Conservation (phyloP, 2,888 invertebrate genomes). For the Tetragonisca angustula region DNA sequence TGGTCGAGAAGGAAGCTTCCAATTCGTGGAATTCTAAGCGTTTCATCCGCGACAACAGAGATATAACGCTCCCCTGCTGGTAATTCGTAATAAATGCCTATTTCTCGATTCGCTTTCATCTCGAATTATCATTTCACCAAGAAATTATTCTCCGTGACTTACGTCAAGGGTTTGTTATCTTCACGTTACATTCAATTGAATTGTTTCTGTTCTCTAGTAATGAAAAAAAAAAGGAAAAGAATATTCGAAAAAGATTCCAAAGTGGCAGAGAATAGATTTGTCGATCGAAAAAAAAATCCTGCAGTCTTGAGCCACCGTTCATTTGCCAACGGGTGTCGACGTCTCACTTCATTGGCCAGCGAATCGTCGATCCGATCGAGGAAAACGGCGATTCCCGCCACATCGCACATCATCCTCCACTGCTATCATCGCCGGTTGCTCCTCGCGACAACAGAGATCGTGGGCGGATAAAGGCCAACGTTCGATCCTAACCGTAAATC, state of each 20-base stretch:
- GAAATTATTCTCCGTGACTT: no score
- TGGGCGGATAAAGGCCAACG: slow-evolving; percentile 30
- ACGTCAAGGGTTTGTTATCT: no score
- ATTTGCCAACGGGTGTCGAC: slow-evolving; percentile 36
- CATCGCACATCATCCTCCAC: slow-evolving; percentile 33
- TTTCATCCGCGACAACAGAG: background rate
- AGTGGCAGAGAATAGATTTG: no score
- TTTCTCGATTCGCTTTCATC: no score
- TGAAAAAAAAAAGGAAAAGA: no score
- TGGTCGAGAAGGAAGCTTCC: slow-evolving; percentile 16
- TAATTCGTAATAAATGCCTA: no score
- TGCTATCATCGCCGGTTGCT: slow-evolving; percentile 16
- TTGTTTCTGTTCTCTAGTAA: no score
- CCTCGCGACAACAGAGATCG: slow-evolving; percentile 20
- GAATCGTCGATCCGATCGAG: slow-evolving; percentile 18
- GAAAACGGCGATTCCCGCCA: slow-evolving; percentile 21
- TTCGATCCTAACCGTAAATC: slow-evolving; percentile 7
- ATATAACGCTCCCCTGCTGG: no score
- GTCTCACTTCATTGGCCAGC: slow-evolving; percentile 23
- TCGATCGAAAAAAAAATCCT: background rate
- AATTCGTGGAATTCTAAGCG: slow-evolving; percentile 40
- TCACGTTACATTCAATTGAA: no score
- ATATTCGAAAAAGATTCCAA: no score
- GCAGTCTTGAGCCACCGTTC: slow-evolving; percentile 1
- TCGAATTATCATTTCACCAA: no score